Percentiles rank a stretch among this genome's conserved stretches.
Evolutionary conservation across 2,797 vertebrate species (phyloP).

Genomic region (Alexandromys oeconomus): DNA sequence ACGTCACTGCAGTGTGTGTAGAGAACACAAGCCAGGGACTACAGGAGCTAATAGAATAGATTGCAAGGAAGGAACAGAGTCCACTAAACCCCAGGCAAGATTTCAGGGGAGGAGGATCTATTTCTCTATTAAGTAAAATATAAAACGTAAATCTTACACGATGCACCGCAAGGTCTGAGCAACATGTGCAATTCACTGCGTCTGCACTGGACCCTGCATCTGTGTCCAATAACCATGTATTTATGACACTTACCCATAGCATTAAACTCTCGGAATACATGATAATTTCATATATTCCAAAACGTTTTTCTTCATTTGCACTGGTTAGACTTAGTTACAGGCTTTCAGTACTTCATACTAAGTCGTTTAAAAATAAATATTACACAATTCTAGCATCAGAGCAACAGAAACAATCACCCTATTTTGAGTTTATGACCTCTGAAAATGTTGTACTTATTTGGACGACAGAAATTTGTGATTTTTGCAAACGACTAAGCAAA

Average conservation of each 20-base stretch:
- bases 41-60: background rate
- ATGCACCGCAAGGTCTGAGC: background rate
- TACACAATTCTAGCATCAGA: conserved; percentile 43
- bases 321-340: background rate
- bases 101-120: background rate
- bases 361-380: conserved; percentile 14
- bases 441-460: conserved; percentile 41
- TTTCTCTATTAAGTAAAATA: background rate
- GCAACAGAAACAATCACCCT: background rate
- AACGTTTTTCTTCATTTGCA: background rate
- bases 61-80: too few relatives aligned
- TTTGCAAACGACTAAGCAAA: conserved; percentile 68
- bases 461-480: background rate
- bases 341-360: background rate
- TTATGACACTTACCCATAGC: background rate
- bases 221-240: background rate
- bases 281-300: background rate
- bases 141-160: background rate
- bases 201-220: background rate
- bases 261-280: background rate
- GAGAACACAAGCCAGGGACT: too few relatives aligned
- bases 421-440: conserved; percentile 63
- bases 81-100: background rate
- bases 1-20: background rate
- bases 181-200: background rate